Conservation (phyloP, 1,140 invertebrate species). For the Pteromalus puparum region DNA sequence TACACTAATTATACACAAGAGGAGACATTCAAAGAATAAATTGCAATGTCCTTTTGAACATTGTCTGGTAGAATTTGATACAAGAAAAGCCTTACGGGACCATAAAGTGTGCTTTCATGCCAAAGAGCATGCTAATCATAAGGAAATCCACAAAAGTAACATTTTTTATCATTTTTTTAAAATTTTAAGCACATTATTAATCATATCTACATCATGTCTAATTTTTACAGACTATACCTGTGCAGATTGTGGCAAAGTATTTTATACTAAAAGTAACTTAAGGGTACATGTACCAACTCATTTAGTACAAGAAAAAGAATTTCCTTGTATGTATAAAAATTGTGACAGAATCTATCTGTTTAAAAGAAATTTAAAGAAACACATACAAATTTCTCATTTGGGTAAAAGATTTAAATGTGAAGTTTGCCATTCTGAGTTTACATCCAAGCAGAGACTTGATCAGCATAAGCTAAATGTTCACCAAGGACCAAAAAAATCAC, state of each 20-base stretch:
- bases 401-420: conserved; percentile 61
- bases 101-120: conserved; percentile 2
- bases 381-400: conserved; percentile 58
- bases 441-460: conserved; percentile 53
- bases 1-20: neutral
- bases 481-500: neutral
- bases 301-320: conserved; percentile 18
- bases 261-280: conserved; percentile 51
- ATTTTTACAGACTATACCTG: conserved; percentile 60
- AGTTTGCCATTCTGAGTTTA: conserved; percentile 55
- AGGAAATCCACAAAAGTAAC: no score
- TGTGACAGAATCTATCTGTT: conserved; percentile 58
- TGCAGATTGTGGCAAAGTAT: conserved; percentile 56
- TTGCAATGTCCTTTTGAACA: neutral
- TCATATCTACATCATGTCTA: neutral
- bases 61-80: neutral
- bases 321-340: conserved; percentile 60
- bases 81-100: neutral
- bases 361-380: conserved; percentile 58
- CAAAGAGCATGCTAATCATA: neutral
- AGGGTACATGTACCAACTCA: conserved; percentile 56
- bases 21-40: neutral
- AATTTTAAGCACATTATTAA: neutral
- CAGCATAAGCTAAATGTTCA: conserved; percentile 52
- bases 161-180: no score